Percentiles rank a stretch among this genome's conserved stretches.
Conservation (phyloP, 2,888 invertebrate species). For the Dicycla oo region DNA sequence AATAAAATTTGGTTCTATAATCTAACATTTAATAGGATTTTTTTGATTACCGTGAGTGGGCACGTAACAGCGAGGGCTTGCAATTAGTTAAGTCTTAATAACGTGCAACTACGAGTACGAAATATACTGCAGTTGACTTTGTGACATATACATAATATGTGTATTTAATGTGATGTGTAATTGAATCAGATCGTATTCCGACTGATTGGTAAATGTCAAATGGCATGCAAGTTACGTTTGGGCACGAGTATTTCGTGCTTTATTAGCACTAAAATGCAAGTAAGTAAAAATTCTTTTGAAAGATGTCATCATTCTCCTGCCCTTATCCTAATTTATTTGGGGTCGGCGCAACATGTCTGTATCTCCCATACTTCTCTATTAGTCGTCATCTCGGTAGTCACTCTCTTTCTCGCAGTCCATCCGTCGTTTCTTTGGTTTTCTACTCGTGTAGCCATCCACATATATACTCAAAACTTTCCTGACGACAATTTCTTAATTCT, state of each 20-base stretch:
- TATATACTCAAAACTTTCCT: too few relatives aligned
- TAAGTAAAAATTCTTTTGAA: neutral
- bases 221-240: neutral
- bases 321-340: too few relatives aligned
- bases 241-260: neutral
- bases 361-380: too few relatives aligned
- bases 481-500: too few relatives aligned
- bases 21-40: constrained; percentile 3
- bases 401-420: too few relatives aligned
- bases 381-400: too few relatives aligned
- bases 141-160: neutral
- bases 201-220: neutral
- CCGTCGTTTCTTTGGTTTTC: too few relatives aligned
- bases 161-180: neutral
- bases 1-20: neutral
- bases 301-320: neutral
- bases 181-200: neutral
- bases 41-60: neutral
- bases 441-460: too few relatives aligned
- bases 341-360: too few relatives aligned
- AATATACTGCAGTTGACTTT: constrained; percentile 1
- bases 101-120: constrained; percentile 20
- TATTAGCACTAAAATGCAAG: neutral
- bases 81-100: constrained; percentile 33
- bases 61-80: constrained; percentile 30